These are phyloP conservation scores for Venusia cambrica DNA, from an alignment of 2,888 invertebrate genomes.

Conservation along the genomic window DNA sequence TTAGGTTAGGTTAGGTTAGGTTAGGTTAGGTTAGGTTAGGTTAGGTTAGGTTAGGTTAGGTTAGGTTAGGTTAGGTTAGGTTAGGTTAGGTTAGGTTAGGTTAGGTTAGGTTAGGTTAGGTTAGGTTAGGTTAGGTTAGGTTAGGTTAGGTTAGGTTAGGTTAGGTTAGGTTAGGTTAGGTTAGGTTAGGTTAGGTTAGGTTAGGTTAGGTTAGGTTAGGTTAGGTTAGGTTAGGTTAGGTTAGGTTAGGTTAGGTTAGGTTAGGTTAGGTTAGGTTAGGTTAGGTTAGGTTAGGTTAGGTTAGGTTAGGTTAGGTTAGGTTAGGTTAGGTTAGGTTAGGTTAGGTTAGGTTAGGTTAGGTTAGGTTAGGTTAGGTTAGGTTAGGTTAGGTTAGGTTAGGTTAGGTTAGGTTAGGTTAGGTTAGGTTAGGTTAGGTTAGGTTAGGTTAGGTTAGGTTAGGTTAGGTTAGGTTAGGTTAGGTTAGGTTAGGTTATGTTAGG, in stretches of 20 bases:
- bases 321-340: constrained; percentile 5
- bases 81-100: constrained; percentile 5
- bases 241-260: constrained; percentile 5
- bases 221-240: constrained; percentile 5
- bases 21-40: constrained; percentile 5
- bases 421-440: constrained; percentile 4
- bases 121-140: constrained; percentile 5
- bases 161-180: too few species aligned
- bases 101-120: constrained; percentile 5
- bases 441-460: constrained; percentile 2
- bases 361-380: constrained; percentile 3
- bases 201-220: constrained; percentile 5
- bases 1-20: constrained; percentile 5
- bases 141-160: constrained; percentile 5
- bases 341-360: constrained; percentile 3
- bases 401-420: constrained; percentile 9
- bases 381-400: constrained; percentile 9
- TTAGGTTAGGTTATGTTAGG: constrained; percentile 4
- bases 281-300: constrained; percentile 7
- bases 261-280: constrained; percentile 6
- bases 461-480: constrained; percentile 1
- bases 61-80: constrained; percentile 5
- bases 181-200: constrained; percentile 5
- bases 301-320: constrained; percentile 9
- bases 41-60: constrained; percentile 5